Evolutionary conservation across 30 jellyfish, hydroid and myxozoan genomes (phyloP).

Genomic region (Turritopsis dohrnii): DNA sequence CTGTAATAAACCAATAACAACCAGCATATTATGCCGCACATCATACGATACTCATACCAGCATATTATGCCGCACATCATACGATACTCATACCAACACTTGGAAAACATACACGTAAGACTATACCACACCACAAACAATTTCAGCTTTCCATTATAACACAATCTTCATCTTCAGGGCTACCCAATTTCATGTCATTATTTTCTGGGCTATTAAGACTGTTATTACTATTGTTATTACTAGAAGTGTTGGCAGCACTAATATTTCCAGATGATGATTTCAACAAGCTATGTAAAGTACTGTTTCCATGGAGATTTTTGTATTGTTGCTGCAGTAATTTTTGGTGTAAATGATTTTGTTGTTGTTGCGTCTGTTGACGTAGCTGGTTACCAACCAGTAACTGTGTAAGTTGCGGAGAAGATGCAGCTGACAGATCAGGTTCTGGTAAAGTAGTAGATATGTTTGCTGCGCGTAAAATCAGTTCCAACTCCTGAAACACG

Average conservation of each 20-base stretch:
- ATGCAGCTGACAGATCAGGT: constrained; percentile 54
- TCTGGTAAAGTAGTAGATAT: constrained; percentile 85
- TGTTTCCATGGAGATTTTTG: background rate
- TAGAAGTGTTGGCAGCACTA: constrained; percentile 37
- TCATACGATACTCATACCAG: too few relatives aligned
- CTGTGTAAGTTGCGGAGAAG: constrained; percentile 43
- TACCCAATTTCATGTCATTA: constrained; percentile 35
- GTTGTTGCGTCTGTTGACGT: constrained; percentile 17
- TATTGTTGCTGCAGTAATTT: background rate
- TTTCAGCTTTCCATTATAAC: constrained; percentile 58
- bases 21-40: too few relatives aligned
- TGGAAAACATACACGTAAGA: background rate
- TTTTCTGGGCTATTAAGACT: constrained; percentile 55
- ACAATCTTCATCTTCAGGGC: constrained; percentile 57
- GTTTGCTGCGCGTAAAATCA: constrained; percentile 82
- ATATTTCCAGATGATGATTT: constrained; percentile 37
- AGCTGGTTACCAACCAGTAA: constrained; percentile 17
- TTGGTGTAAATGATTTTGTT: background rate
- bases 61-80: too few relatives aligned
- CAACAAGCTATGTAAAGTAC: constrained; percentile 11
- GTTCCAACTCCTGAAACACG: constrained; percentile 82
- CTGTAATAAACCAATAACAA: background rate
- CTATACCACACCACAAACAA: background rate
- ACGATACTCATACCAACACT: background rate
- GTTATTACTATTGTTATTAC: constrained; percentile 22